Conservation (phyloP, 1,140 invertebrate genomes). For the Diorhabda elongata region DNA sequence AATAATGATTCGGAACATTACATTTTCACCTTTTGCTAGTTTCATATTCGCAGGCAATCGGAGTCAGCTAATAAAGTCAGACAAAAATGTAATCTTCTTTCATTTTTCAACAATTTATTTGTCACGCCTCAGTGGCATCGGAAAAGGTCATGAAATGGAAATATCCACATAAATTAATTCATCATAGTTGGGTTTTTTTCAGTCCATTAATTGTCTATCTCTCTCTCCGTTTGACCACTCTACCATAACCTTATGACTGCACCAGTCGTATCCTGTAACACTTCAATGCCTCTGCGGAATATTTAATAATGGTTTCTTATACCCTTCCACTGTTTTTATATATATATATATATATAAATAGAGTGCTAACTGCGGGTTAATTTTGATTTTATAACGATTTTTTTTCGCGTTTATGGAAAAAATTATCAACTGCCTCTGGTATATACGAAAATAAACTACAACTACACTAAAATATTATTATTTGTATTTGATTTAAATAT, state of each 20-base stretch:
- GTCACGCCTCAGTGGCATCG: neutral
- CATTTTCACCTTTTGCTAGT: too few relatives aligned
- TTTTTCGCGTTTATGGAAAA: too few relatives aligned
- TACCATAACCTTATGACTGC: constrained; percentile 29
- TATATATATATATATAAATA: too few relatives aligned
- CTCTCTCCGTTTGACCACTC: constrained; percentile 20
- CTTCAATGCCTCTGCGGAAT: constrained; percentile 26
- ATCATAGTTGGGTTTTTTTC: constrained; percentile 24
- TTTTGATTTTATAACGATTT: too few relatives aligned
- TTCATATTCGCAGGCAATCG: too few relatives aligned
- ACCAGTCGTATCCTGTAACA: constrained; percentile 28
- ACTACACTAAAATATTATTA: too few relatives aligned
- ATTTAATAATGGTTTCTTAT: constrained; percentile 9
- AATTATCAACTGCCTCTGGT: too few relatives aligned
- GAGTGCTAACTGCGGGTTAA: too few relatives aligned
- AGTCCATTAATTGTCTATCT: constrained; percentile 28
- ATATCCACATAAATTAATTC: constrained; percentile 22
- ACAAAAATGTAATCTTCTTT: neutral
- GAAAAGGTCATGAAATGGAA: constrained; percentile 5
- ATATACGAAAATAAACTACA: too few relatives aligned
- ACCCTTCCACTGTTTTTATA: neutral
- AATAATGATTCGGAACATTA: too few relatives aligned
- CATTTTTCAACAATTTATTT: neutral
- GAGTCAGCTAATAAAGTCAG: too few relatives aligned
- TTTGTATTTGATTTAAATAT: too few relatives aligned